These are phyloP conservation scores for Leistus spinibarbis DNA, from an alignment of 2,888 invertebrate genomes.

Conservation along the genomic window DNA sequence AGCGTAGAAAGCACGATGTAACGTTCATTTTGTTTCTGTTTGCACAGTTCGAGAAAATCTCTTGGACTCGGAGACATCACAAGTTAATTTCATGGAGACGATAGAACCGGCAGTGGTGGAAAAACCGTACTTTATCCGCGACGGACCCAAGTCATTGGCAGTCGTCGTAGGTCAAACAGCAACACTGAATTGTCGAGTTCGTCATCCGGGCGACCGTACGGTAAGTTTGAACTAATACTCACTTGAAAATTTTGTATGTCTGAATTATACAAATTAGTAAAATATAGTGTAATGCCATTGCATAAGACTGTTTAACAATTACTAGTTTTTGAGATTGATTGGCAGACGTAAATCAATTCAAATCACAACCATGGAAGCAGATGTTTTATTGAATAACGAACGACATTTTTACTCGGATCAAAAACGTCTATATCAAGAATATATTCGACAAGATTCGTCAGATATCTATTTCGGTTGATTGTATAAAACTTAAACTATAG, in stretches of 20 bases:
- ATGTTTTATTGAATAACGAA: too few species aligned
- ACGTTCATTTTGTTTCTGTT: neutral
- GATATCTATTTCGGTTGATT: too few species aligned
- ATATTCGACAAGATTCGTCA: too few species aligned
- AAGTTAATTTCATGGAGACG: slow-evolving; percentile 43
- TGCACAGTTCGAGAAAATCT: neutral
- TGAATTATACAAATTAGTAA: too few species aligned
- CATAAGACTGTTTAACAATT: too few species aligned
- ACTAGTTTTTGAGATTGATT: too few species aligned
- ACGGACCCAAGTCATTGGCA: slow-evolving; percentile 81
- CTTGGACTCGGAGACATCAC: slow-evolving; percentile 24
- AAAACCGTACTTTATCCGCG: slow-evolving; percentile 83
- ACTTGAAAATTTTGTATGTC: neutral
- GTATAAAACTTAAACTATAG: too few species aligned
- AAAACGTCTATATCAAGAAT: too few species aligned
- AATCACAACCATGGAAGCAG: too few species aligned
- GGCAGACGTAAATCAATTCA: too few species aligned
- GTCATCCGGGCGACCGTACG: slow-evolving; percentile 85
- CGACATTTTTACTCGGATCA: too few species aligned
- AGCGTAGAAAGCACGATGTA: neutral
- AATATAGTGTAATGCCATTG: too few species aligned
- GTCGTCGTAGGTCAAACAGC: slow-evolving; percentile 84
- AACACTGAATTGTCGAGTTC: slow-evolving; percentile 80
- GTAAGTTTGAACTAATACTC: slow-evolving; percentile 61
- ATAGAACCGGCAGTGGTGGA: slow-evolving; percentile 58